Evolutionary conservation across 2,113 vertebrate species (phyloP), one percentile per base, ranked within the genome.

Genomic region (Acanthochromis polyacanthus): DNA sequence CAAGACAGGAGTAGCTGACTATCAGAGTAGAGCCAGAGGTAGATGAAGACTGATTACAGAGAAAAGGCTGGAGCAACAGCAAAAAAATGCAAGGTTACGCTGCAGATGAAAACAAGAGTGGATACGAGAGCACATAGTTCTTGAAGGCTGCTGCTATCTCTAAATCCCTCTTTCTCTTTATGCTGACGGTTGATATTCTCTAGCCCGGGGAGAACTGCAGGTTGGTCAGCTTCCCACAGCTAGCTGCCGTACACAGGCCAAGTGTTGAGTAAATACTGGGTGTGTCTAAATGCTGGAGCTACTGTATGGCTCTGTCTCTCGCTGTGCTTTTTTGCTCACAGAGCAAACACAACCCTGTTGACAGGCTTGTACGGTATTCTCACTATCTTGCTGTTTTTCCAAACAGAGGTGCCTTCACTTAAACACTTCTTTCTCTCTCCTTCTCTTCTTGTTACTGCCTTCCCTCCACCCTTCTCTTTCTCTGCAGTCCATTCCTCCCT

Each of bases 221-320:
- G 67, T 69, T 69, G 64, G 52, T 82, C 30, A 57, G 17, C 79
- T 64, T 77, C 71, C 61, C 58, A 38, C 75, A 55, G 65, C 63
- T 74, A 46, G 28, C 71, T 55, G 70, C 85, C 7, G 2, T 51
- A 3, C 43, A 2, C 61, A 43, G 53, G 53, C 80, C 74, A 83
- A 66, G 74, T 69, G 70, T 75, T 64, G 82, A 84, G 77, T 93
- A 89, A 90, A 89, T 69, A 76, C 63, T 82, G 92, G 90, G 87
- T 87, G 91, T 90, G 87, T 90, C 90, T 55, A 50, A 82, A 72
- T 23, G 68, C 82, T 48, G 77, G 64, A 25, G 71, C 85, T 87
- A 72, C 88, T 84, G 75, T 70, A 22, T 22, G 50, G 36, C 53
- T 80, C 72, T 20, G 50, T 75, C 45, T 80, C 48, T 53, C 8